These are phyloP conservation scores for Myrmecophaga tridactyla DNA, from an alignment of 2,113 vertebrate genomes.

Conservation along the genomic window DNA sequence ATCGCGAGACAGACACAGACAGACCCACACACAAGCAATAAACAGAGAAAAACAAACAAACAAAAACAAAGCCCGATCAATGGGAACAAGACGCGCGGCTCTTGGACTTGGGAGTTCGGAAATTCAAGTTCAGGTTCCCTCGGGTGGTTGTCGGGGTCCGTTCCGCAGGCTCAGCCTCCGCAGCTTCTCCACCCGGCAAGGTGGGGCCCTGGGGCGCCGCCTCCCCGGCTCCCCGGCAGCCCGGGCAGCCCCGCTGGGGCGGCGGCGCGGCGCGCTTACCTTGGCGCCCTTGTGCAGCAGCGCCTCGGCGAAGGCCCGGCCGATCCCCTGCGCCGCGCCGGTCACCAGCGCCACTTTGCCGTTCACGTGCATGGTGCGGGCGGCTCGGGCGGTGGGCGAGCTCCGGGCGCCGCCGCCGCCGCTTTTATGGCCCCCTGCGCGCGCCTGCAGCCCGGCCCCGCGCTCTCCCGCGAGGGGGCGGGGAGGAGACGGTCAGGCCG, in stretches of 20 bases:
- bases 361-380: constrained; percentile 87
- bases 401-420: neutral
- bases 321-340: constrained; percentile 97
- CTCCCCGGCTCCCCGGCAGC: neutral
- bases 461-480: constrained; percentile 55
- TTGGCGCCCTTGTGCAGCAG: constrained; percentile 90
- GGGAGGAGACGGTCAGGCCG: constrained; percentile 38
- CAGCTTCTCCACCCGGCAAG: neutral
- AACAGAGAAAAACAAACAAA: too few species aligned
- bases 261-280: constrained; percentile 79
- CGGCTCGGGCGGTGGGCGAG: neutral
- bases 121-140: neutral
- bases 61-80: too few species aligned
- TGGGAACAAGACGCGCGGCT: neutral
- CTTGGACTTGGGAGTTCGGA: neutral
- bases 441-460: neutral
- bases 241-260: neutral
- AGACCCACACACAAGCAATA: neutral
- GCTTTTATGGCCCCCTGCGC: constrained; percentile 58
- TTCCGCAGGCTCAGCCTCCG: accelerated
- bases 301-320: constrained; percentile 87
- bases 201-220: neutral
- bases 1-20: neutral
- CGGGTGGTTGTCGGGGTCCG: neutral
- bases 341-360: constrained; percentile 96